Evolutionary conservation across 2,888 invertebrate genomes (phyloP), one percentile per base, ranked within the genome.

Genomic region (Tromatobia lineatoria): DNA sequence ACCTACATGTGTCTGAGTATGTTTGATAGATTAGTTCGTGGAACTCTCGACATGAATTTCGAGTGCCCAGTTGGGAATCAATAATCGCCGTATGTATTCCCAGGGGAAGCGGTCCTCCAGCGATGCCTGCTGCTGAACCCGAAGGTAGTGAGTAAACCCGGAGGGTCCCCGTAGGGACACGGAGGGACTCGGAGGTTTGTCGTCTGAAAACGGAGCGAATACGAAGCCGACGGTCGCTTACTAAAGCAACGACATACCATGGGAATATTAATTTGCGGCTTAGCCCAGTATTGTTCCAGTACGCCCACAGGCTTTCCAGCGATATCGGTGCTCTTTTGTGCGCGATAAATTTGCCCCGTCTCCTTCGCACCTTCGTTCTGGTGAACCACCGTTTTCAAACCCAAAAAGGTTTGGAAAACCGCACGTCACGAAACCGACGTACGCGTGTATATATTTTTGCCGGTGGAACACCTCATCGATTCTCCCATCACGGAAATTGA

Each of bases 41-140:
- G 25, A 59, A 20, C 45, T 77, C 42, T 10, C 66, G 57, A 57
- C 67, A 7, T 18, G 67, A 23, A 45, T 47, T 25, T 67, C 77
- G 47, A 57, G 42, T 29, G 42, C 29, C 15, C 67, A 15, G 13
- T 18, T 69, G 67, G 67, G 42, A 69, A 77, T 69, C 77, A 47
- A 77, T 77, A 77, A 77, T 77, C 77, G 67, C 42, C 57, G 13
- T 45, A 42, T 45, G 45, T 59, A 77, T 77, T 57, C 47, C 57
- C 67, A 29, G 13, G 47, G 57, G 47, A 67, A 76, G 25, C 23
- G 23, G 59, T 11, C 38, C 10, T 59, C 1, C 0, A 18, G 45
- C 18, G 20, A 42, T 45, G 66, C 18, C 2, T 45, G 42, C 66
- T 18, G 64, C 42, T 64, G 8, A 42, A 64, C 13, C 20, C 42